Evolutionary conservation across 2,888 invertebrate genomes (phyloP).

Genomic region (Macrosiphum euphorbiae): DNA sequence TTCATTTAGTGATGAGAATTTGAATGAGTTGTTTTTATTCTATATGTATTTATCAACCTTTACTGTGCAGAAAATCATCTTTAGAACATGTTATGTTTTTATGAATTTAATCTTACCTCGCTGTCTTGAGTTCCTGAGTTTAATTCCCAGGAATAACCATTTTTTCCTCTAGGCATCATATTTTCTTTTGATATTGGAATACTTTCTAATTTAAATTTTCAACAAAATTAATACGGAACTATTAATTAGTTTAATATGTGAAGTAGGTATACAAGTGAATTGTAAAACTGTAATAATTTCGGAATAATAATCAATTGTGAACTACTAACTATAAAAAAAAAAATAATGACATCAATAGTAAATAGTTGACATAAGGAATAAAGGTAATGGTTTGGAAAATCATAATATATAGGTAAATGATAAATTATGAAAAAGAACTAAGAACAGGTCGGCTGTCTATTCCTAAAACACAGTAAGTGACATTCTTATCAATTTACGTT

Average conservation of each 20-base stretch:
- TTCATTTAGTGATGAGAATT: neutral
- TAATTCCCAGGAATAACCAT: constrained; percentile 56
- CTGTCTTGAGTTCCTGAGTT: constrained; percentile 59
- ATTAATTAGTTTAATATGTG: neutral
- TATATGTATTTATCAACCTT: neutral
- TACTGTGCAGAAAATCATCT: neutral
- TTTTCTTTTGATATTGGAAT: neutral
- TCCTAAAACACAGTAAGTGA: too few species aligned
- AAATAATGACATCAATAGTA: neutral
- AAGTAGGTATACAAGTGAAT: neutral
- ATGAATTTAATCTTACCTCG: constrained; percentile 42
- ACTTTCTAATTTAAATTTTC: neutral
- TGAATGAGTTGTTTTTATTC: neutral
- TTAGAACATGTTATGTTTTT: neutral
- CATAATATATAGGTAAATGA: neutral
- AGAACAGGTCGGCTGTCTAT: too few species aligned
- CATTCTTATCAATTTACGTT: too few species aligned
- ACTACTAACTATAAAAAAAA: neutral
- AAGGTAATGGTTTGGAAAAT: neutral
- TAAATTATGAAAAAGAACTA: neutral
- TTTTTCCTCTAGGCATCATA: constrained; percentile 61
- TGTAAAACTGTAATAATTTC: neutral
- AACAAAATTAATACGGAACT: neutral
- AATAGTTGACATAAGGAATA: neutral
- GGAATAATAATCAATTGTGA: neutral